These are phyloP conservation scores for Pocillopora grandis DNA, from an alignment of 92 coral and sea anemone species.

Conservation along the genomic window DNA sequence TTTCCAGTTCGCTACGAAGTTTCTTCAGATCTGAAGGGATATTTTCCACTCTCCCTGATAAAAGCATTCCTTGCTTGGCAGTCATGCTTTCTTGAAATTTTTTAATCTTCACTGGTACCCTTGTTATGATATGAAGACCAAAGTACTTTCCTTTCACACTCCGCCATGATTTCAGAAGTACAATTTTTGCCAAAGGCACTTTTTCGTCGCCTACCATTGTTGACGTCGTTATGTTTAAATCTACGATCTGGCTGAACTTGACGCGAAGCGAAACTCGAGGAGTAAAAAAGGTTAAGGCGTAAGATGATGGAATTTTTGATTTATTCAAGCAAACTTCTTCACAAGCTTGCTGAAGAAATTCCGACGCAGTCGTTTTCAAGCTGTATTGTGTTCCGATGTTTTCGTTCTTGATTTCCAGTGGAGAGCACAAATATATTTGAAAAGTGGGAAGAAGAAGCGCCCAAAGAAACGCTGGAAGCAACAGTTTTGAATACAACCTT, in stretches of 20 bases:
- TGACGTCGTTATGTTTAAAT: conserved; percentile 82
- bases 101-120: conserved; percentile 84
- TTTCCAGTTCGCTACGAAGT: conserved; percentile 78
- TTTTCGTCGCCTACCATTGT: conserved; percentile 72
- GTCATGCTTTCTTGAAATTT: conserved; percentile 70
- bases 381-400: conserved; percentile 90
- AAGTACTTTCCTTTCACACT: conserved; percentile 90
- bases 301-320: conserved; percentile 75
- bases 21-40: conserved; percentile 76
- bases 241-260: conserved; percentile 67
- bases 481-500: conserved; percentile 51
- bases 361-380: conserved; percentile 75
- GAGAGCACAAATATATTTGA: conserved; percentile 93
- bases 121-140: conserved; percentile 77
- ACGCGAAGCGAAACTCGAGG: conserved; percentile 86
- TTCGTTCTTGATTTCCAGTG: conserved; percentile 82
- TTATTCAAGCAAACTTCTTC: conserved; percentile 74
- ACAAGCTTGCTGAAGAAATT: conserved; percentile 78
- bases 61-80: conserved; percentile 71
- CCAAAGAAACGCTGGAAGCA: conserved; percentile 58
- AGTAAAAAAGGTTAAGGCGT: conserved; percentile 76
- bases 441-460: conserved; percentile 80
- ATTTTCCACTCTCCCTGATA: conserved; percentile 78
- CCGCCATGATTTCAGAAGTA: conserved; percentile 81
- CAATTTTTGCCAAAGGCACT: conserved; percentile 69